A percentile compares a stretch with the other conserved stretches of the same genome.
Conservation (phyloP, 2,888 invertebrate genomes). For the Ormyrus pomaceus region DNA sequence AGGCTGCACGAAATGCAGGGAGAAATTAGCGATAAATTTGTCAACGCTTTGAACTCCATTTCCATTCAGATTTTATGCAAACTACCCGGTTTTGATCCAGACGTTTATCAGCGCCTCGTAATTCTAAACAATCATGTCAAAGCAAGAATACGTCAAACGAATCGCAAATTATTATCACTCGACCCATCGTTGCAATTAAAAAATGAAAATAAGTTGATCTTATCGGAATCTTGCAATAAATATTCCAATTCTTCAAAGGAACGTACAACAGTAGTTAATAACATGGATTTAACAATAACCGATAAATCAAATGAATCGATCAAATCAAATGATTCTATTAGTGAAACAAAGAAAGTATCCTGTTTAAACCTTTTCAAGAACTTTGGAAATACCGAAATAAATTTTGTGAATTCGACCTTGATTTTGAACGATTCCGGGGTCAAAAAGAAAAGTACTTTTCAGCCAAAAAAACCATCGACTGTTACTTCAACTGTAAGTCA, state of each 20-base stretch:
- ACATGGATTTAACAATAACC: background rate
- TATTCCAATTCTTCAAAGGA: slow-evolving; percentile 8
- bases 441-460: background rate
- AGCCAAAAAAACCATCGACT: background rate
- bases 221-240: background rate
- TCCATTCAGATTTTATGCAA: slow-evolving; percentile 80
- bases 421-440: too few species aligned
- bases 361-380: background rate
- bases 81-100: slow-evolving; percentile 80
- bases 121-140: slow-evolving; percentile 79
- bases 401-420: too few species aligned
- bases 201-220: background rate
- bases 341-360: too few species aligned
- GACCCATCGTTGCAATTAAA: background rate
- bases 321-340: background rate
- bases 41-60: slow-evolving; percentile 80
- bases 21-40: slow-evolving; percentile 81
- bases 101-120: slow-evolving; percentile 79
- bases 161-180: slow-evolving; percentile 57
- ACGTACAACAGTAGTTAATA: background rate
- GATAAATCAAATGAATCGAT: background rate
- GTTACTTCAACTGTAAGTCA: background rate
- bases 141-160: slow-evolving; percentile 76
- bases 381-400: background rate
- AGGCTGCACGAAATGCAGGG: slow-evolving; percentile 77